phyloP scores from a whole-genome alignment of 2,797 vertebrate genomes.

The Harpagifer antarcticus region DNA sequence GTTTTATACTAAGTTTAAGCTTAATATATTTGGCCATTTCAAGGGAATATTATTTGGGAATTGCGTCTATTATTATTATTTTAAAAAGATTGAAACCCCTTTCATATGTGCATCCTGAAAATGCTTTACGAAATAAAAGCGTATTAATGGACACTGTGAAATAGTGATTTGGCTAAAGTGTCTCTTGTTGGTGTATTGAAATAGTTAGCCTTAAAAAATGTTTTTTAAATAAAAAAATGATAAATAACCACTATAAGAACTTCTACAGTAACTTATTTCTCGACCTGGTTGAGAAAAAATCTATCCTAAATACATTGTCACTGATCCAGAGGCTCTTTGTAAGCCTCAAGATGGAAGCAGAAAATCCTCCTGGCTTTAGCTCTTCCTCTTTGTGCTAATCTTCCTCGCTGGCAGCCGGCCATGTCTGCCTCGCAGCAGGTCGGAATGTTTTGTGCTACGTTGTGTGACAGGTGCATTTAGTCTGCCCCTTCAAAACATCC shows the following conservation, averaged over 20 bases:
- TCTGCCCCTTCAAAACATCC: slow-evolving; percentile 38
- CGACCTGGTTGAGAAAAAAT: neutral
- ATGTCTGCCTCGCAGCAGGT: slow-evolving; percentile 1
- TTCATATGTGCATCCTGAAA: neutral
- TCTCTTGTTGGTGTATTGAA: neutral
- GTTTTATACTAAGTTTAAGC: neutral
- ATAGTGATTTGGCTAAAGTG: neutral
- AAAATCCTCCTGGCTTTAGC: slow-evolving; percentile 27
- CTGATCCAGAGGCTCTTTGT: slow-evolving; percentile 40
- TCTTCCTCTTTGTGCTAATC: slow-evolving; percentile 41
- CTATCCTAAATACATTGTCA: slow-evolving; percentile 22
- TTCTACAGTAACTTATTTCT: neutral
- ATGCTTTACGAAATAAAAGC: neutral
- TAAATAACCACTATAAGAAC: neutral
- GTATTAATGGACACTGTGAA: neutral
- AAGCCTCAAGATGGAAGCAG: slow-evolving; percentile 24
- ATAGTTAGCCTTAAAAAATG: neutral
- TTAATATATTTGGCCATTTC: neutral
- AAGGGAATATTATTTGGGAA: neutral
- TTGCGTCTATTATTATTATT: neutral
- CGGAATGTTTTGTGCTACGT: slow-evolving; percentile 10
- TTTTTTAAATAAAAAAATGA: neutral
- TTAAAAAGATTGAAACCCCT: neutral
- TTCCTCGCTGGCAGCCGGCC: slow-evolving; percentile 27
- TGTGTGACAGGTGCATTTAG: slow-evolving; percentile 25